Percentiles rank a stretch among this genome's conserved stretches.
Evolutionary conservation across 2,888 invertebrate species (phyloP).

Genomic region (Abrostola triplasia): DNA sequence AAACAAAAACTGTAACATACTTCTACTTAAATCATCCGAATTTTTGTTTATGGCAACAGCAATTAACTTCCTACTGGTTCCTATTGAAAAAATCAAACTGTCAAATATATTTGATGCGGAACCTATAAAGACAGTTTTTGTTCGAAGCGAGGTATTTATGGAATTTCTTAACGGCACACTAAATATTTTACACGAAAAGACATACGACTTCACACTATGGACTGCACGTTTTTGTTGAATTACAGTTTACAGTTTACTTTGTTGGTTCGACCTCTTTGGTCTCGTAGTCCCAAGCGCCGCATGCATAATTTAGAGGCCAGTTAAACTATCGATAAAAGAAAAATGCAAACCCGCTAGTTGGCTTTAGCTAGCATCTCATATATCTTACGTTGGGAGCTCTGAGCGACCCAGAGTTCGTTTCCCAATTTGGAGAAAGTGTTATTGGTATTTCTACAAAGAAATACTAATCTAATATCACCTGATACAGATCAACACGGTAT

Average conservation of each 20-base stretch:
- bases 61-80: constrained; percentile 41
- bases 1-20: constrained; percentile 24
- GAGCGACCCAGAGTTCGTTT: too few species aligned
- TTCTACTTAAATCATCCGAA: constrained; percentile 31
- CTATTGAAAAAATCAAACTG: constrained; percentile 40
- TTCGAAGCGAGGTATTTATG: constrained; percentile 33
- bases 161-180: constrained; percentile 49
- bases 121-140: constrained; percentile 51
- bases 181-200: constrained; percentile 50
- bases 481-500: too few species aligned
- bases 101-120: constrained; percentile 59
- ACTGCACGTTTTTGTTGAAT: constrained; percentile 21
- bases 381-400: too few species aligned
- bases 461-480: too few species aligned
- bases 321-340: too few species aligned
- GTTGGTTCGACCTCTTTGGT: too few species aligned
- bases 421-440: too few species aligned
- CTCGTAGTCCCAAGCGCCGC: too few species aligned
- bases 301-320: too few species aligned
- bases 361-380: too few species aligned
- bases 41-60: constrained; percentile 56
- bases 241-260: neutral
- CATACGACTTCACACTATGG: constrained; percentile 44
- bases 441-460: too few species aligned
- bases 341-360: too few species aligned